Evolutionary conservation across 2,797 vertebrate species (phyloP), one percentile per base, ranked within the genome.

Genomic region (Sebastes hopkinsi): DNA sequence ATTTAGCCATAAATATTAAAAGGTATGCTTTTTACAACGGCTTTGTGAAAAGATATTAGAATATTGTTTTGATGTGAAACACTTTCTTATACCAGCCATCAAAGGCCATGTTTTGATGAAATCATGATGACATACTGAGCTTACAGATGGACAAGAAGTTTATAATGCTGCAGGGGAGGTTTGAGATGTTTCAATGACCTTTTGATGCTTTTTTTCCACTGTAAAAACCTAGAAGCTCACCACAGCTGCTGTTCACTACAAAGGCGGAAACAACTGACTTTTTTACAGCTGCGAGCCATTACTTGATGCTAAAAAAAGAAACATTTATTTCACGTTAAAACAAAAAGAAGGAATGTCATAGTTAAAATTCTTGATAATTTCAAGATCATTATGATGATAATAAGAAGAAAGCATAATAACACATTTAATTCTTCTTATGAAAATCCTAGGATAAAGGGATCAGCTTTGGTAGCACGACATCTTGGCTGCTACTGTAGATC

Each of bases 101-200:
- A 69, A 66, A 56, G 55, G 20, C 58, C 25, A 38, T 20, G 16
- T 52, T 50, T 13, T 42, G 16, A 29, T 50, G 56, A 64, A 65
- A 52, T 50, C 18, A 27, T 32, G 52, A 55, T 54, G 74, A 55
- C 65, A 62, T 13, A 18, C 14, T 32, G 61, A 25, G 56, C 25
- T 66, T 8, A n/a, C 30, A 78, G 68, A 66, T 50, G 55, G 67
- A 80, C 30, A 36, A 60, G 62, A 46, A 42, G 9, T 58, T n/a
- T 30, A 9, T 8, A 66, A 23, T 18, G 83, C 87, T 67, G 65
- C 30, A 67, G 68, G 65, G 54, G 50, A 32, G 22, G 72, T 67
- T 29, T 38, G 52, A 75, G 61, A 77, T 54, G 59, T 67, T 70
- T 67, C 18, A n/a, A 0, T 76, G 83, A 85, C 82, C 77, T 84